Evolutionary conservation across 2,797 vertebrate species (phyloP).

Genomic region (Remorina albescens): DNA sequence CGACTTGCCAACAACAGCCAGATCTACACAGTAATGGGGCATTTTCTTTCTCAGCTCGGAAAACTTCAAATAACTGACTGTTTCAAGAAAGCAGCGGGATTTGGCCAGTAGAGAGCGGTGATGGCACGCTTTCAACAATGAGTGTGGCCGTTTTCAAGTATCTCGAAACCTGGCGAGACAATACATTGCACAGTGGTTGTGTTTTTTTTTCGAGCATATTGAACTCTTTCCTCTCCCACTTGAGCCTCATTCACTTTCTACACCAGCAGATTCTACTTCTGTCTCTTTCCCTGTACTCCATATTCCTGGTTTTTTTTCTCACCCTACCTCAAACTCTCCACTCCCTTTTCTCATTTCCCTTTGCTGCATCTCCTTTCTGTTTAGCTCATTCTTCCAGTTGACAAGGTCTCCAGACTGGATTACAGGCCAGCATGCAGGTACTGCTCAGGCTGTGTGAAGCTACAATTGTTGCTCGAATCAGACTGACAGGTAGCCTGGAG

Average conservation of each 20-base stretch:
- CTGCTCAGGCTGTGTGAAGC: conserved; percentile 55
- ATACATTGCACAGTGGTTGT: not conserved
- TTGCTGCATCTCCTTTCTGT: conserved; percentile 13
- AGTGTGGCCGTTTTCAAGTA: conserved; percentile 1
- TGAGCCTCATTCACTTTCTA: conserved; percentile 26
- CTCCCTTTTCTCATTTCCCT: conserved; percentile 30
- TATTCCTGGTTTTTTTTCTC: conserved; percentile 4
- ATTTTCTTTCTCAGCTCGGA: not conserved
- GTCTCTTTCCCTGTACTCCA: conserved; percentile 13
- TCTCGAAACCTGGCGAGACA: conserved; percentile 2
- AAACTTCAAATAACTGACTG: not conserved
- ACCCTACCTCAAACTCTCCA: not conserved
- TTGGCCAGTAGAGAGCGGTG: not conserved
- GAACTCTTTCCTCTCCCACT: conserved; percentile 8
- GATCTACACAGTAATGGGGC: not conserved
- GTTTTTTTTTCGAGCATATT: conserved; percentile 11
- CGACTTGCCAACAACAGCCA: not conserved
- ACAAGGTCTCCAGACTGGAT: conserved; percentile 47
- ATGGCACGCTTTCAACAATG: not conserved
- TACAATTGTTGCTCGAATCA: conserved; percentile 57
- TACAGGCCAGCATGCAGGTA: conserved; percentile 42
- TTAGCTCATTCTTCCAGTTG: conserved; percentile 36
- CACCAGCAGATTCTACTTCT: conserved; percentile 13
- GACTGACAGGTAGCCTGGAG: conserved; percentile 68
- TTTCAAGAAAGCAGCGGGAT: not conserved